Base-by-base conservation (phyloP, 2,113 vertebrate species). In the Rhagologus leucostigma region DNA sequence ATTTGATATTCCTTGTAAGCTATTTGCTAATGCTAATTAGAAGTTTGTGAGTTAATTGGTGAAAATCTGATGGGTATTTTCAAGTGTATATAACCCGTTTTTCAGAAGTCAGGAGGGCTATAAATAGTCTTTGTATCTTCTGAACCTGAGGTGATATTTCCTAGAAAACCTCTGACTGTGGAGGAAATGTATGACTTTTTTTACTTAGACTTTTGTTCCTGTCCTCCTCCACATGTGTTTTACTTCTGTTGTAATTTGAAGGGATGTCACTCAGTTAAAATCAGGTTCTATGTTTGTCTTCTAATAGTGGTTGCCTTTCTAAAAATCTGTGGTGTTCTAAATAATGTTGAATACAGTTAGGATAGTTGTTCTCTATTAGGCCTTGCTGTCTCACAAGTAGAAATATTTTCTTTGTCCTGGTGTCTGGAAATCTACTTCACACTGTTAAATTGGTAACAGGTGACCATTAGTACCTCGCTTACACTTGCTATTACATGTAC, bases 141-240 rank as follows among this genome's bases (percentile, higher is more conserved):
- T 69, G 46, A 64, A 77, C 35, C 12, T 32, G 47, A 59, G 20
- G 20, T 53, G 32, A 2, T 46, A 23, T 57, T 73, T 89, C 52
- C 20, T 70, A 29, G 32, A 35, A 52, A 55, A 29, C 17, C 16
- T 83, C 67, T 71, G 69, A 73, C 44, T 20, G 2, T 49, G 37
- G n/a, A 91, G 60, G 69, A 87, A 67, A 39, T 1, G 0, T 65
- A 32, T 46, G 30, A 26, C 24, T 39, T 15, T 65, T 32, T 29
- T 44, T 13, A 8, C 32, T 70, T 47, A 18, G 8, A 16, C 46
- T 69, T 68, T 62, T 49, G 24, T 63, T 83, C 33, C 16, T 71
- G 6, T 63, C 22, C 9, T 67, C 9, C 9, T 78, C 21, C 59
- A 7, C 1, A 0, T 4, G 11, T 13, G 4, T 35, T 71, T 22